These are phyloP conservation scores for Ichneumoninae sp. DNA, from an alignment of 2,888 invertebrate species.

Conservation along the genomic window DNA sequence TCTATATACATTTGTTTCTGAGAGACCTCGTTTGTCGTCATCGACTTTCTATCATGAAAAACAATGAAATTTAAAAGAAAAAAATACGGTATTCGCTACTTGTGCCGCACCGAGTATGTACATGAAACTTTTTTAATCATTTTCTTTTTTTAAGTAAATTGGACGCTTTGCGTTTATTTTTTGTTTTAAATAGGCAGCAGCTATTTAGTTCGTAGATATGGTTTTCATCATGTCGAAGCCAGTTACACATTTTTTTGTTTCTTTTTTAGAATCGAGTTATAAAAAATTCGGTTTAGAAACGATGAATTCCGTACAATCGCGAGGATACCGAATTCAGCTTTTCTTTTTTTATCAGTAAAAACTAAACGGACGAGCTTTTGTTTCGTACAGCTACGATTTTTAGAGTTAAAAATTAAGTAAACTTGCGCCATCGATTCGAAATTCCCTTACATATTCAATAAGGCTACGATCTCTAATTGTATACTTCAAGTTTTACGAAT, in stretches of 20 bases:
- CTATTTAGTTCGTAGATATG: conserved; percentile 79
- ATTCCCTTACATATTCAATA: conserved; percentile 56
- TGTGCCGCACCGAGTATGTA: conserved; percentile 76
- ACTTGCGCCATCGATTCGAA: conserved; percentile 39
- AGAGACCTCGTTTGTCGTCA: conserved; percentile 55
- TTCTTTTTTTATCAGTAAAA: conserved; percentile 14
- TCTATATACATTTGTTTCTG: conserved; percentile 61
- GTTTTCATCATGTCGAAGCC: conserved; percentile 72
- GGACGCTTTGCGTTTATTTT: conserved; percentile 72
- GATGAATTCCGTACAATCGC: conserved; percentile 35
- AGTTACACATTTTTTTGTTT: conserved; percentile 62
- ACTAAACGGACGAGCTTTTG: conserved; percentile 4
- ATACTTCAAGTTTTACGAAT: conserved; percentile 54
- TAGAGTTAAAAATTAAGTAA: conserved; percentile 5
- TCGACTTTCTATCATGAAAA: conserved; percentile 49
- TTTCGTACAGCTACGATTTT: conserved; percentile 25
- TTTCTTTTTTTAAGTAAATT: conserved; percentile 72
- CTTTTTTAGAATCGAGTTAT: conserved; percentile 54
- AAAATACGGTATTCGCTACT: conserved; percentile 69
- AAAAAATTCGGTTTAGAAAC: conserved; percentile 63
- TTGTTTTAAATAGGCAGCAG: conserved; percentile 71
- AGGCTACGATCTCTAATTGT: conserved; percentile 65
- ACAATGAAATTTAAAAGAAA: conserved; percentile 61
- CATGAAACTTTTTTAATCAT: conserved; percentile 74
- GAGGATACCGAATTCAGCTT: conserved; percentile 28